Percentiles rank a stretch among this genome's conserved stretches.
These are phyloP conservation scores for Pterocles orientalis DNA, from an alignment of 2,113 vertebrate genomes.

Conservation along the genomic window DNA sequence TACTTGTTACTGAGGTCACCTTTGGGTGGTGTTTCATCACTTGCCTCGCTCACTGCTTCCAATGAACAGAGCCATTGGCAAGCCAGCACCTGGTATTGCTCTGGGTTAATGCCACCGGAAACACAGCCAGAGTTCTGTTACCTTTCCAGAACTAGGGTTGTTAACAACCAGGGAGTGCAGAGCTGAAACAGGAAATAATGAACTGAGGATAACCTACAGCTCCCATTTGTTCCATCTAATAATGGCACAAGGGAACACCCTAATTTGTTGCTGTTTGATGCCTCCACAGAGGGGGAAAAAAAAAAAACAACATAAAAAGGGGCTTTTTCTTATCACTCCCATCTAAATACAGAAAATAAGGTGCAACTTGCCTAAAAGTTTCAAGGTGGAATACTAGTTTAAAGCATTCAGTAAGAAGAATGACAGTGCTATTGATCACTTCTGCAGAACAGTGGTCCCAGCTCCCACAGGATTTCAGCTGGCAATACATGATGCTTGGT, in stretches of 20 bases:
- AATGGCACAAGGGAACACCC: background rate
- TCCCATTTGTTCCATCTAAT: background rate
- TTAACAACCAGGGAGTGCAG: background rate
- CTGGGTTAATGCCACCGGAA: background rate
- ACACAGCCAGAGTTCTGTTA: background rate
- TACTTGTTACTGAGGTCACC: background rate
- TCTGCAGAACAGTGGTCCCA: background rate
- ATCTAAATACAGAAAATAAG: background rate
- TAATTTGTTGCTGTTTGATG: background rate
- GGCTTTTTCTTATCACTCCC: background rate
- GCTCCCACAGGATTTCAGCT: background rate
- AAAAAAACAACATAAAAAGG: rapidly evolving
- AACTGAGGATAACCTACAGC: background rate
- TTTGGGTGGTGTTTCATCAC: background rate
- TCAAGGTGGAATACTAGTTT: background rate
- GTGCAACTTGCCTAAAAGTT: background rate
- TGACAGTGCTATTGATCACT: background rate
- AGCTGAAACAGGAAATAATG: background rate
- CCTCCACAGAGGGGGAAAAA: background rate
- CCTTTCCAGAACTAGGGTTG: background rate
- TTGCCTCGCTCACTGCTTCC: background rate
- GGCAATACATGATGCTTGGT: rapidly evolving
- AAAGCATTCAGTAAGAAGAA: background rate
- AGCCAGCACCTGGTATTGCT: background rate
- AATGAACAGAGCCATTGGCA: background rate